These are phyloP conservation scores for cat (Felis catus) DNA, from an alignment of 2,113 vertebrate genomes.

Conservation along the genomic window DNA sequence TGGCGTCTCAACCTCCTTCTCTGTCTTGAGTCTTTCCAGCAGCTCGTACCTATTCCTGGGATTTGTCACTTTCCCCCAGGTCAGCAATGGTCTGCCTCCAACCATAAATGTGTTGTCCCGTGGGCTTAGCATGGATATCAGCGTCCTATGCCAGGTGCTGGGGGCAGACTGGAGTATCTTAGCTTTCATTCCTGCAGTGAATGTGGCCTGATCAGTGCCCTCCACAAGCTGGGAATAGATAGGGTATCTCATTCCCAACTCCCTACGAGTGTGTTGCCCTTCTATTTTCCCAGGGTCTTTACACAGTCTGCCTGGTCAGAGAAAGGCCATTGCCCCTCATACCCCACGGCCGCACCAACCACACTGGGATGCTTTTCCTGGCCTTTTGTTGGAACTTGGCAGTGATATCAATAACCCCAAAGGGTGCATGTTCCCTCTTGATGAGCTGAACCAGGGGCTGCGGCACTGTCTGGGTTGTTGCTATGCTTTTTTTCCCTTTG, in stretches of 20 bases:
- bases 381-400: background rate
- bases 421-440: background rate
- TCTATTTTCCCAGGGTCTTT: background rate
- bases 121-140: background rate
- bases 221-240: background rate
- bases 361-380: background rate
- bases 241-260: background rate
- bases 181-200: background rate
- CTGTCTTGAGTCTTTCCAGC: background rate
- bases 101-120: background rate
- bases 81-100: background rate
- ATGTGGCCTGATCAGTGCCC: background rate
- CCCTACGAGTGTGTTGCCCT: background rate
- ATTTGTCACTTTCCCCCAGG: background rate
- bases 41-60: background rate
- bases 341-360: background rate
- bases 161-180: background rate
- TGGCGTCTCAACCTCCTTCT: background rate
- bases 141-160: background rate
- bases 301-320: background rate
- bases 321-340: no score
- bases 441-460: background rate
- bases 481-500: background rate
- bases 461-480: background rate
- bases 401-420: background rate